A percentile compares a stretch with the other conserved stretches of the same genome.
Conservation (phyloP, 2,888 invertebrate genomes). For the Cheilosia urbana region DNA sequence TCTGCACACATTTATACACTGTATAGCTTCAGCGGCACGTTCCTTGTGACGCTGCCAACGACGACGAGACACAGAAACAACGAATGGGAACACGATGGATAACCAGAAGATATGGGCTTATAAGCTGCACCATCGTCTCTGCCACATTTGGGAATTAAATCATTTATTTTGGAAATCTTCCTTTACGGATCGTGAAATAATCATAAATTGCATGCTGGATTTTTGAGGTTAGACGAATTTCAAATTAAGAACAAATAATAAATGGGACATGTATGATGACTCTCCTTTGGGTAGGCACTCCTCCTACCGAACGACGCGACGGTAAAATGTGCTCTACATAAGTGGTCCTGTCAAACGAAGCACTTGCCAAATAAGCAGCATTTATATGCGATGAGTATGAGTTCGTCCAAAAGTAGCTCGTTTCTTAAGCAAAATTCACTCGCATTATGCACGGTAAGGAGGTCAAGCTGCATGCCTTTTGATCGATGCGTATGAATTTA, state of each 20-base stretch:
- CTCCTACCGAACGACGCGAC: not conserved
- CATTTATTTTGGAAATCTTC: slow-evolving; percentile 65
- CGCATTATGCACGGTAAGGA: not conserved
- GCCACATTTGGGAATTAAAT: slow-evolving; percentile 51
- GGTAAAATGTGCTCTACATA: not conserved
- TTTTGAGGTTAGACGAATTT: slow-evolving; percentile 33
- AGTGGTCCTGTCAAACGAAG: not conserved
- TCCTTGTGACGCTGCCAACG: not conserved
- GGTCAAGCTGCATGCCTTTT: not conserved
- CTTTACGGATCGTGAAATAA: slow-evolving; percentile 53
- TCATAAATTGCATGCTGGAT: slow-evolving; percentile 37
- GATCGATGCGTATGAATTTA: slow-evolving; percentile 2
- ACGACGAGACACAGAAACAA: slow-evolving; percentile 9
- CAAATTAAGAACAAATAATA: slow-evolving; percentile 28
- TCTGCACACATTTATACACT: slow-evolving; percentile 32
- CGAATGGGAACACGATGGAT: slow-evolving; percentile 22
- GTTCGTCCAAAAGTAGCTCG: no score
- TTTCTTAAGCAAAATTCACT: no score
- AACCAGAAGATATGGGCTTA: slow-evolving; percentile 26
- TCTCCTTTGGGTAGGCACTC: not conserved
- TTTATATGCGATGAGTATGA: no score
- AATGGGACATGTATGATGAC: slow-evolving; percentile 12
- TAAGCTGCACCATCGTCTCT: slow-evolving; percentile 8
- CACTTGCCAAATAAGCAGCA: no score
- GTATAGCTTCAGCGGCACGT: not conserved